Evolutionary conservation across 2,888 invertebrate genomes (phyloP).

Genomic region (Eucera pruinosa): DNA sequence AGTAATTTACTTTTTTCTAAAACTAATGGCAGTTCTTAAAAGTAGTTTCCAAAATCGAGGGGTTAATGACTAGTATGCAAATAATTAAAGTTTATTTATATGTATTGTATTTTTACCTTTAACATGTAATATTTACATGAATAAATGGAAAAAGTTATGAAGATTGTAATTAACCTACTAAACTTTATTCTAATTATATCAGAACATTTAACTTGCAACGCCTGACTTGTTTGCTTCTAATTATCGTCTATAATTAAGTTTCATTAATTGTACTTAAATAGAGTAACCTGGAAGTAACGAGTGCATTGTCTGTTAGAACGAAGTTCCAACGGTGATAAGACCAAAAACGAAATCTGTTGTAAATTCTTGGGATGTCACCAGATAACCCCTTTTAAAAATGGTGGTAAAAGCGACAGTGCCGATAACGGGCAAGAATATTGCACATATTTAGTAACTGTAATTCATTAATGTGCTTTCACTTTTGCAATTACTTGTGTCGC

Average conservation of each 20-base stretch:
- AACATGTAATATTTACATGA: too few species aligned
- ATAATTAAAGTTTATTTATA: too few species aligned
- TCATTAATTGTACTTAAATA: neutral
- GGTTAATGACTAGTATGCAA: too few species aligned
- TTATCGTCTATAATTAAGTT: neutral
- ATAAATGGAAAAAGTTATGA: too few species aligned
- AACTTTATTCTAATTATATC: too few species aligned
- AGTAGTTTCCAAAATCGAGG: too few species aligned
- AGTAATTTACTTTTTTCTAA: too few species aligned
- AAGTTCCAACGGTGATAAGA: conserved; percentile 30
- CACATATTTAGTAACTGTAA: neutral
- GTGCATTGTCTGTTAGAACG: conserved; percentile 36
- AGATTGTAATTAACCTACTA: too few species aligned
- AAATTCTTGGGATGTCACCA: conserved; percentile 53
- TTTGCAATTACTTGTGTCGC: neutral
- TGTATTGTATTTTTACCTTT: too few species aligned
- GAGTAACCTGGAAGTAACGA: conserved; percentile 17
- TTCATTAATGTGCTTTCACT: neutral
- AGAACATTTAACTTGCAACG: too few species aligned
- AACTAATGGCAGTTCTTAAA: too few species aligned
- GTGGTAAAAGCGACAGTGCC: neutral
- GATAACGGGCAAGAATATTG: conserved; percentile 20
- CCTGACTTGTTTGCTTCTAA: neutral
- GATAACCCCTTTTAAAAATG: conserved; percentile 51
- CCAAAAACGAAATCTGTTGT: conserved; percentile 39